These are phyloP conservation scores for Mycteria americana DNA, from an alignment of 2,797 vertebrate species.

Conservation along the genomic window DNA sequence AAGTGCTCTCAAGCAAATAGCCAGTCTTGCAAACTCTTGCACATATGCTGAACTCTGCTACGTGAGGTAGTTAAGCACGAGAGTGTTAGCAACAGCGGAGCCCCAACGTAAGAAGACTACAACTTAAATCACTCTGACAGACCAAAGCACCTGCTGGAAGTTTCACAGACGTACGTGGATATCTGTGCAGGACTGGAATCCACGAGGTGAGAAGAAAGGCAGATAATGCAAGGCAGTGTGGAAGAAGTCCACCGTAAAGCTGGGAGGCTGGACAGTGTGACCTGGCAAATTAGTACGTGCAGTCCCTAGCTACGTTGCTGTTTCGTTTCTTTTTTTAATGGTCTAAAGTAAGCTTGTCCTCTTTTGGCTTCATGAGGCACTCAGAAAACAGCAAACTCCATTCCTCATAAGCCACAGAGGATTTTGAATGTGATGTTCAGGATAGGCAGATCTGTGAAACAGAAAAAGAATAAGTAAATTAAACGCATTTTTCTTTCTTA, in stretches of 20 bases:
- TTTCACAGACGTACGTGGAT: not conserved
- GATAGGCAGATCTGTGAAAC: not conserved
- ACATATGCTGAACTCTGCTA: conserved; percentile 6
- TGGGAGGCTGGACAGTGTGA: not conserved
- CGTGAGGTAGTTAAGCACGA: not conserved
- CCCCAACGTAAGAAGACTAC: not conserved
- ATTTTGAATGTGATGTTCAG: not conserved
- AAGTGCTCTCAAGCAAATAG: not conserved
- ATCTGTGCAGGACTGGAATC: not conserved
- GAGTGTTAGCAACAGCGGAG: not conserved
- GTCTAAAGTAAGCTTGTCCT: not conserved
- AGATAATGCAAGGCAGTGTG: not conserved
- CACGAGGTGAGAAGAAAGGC: not conserved
- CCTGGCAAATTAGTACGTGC: not conserved
- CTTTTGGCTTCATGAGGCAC: not conserved
- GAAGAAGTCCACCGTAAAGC: not conserved
- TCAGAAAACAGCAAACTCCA: not conserved
- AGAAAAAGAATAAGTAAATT: not conserved
- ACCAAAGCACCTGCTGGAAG: not conserved
- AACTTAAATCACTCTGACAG: conserved; percentile 24
- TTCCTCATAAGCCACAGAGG: not conserved
- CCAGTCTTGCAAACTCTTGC: not conserved
- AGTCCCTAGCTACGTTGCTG: not conserved
- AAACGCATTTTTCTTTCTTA: not conserved
- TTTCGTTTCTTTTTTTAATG: not conserved